Evolutionary conservation across 2,888 invertebrate species (phyloP).

Genomic region (Andrena chrysosceles): DNA sequence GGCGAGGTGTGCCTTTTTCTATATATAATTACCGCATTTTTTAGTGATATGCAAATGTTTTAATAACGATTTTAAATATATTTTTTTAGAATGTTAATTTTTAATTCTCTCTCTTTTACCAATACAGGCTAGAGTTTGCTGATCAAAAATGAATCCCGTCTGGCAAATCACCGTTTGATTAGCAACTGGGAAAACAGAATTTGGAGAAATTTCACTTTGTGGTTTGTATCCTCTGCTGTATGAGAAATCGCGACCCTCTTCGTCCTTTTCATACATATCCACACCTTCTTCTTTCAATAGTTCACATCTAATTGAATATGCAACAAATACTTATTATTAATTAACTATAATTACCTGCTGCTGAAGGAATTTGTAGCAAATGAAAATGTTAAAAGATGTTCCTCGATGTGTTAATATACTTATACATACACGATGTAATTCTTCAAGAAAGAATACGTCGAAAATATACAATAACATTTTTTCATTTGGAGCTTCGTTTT

Average conservation of each 20-base stretch:
- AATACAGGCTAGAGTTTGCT: constrained; percentile 40
- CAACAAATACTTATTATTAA: background rate
- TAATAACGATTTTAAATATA: background rate
- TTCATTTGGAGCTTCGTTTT: too few species aligned
- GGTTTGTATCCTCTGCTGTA: constrained; percentile 83
- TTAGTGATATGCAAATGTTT: background rate
- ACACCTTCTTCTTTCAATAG: background rate
- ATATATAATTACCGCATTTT: background rate
- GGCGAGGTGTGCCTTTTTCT: background rate
- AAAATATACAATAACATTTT: too few species aligned
- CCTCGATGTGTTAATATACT: too few species aligned
- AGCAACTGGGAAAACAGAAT: background rate
- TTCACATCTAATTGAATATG: constrained; percentile 55
- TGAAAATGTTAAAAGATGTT: too few species aligned
- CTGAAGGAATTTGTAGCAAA: too few species aligned
- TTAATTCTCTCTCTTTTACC: constrained; percentile 40
- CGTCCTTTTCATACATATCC: constrained; percentile 1
- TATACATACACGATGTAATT: too few species aligned
- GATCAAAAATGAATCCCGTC: constrained; percentile 57
- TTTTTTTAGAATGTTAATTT: background rate
- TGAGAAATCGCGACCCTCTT: constrained; percentile 5
- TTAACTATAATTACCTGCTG: too few species aligned
- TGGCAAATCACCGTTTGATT: constrained; percentile 48
- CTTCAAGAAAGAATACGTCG: too few species aligned
- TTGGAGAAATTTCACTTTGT: background rate